These are phyloP conservation scores for Chaetophractus vellerosus DNA, from an alignment of 2,797 vertebrate species.

Conservation along the genomic window DNA sequence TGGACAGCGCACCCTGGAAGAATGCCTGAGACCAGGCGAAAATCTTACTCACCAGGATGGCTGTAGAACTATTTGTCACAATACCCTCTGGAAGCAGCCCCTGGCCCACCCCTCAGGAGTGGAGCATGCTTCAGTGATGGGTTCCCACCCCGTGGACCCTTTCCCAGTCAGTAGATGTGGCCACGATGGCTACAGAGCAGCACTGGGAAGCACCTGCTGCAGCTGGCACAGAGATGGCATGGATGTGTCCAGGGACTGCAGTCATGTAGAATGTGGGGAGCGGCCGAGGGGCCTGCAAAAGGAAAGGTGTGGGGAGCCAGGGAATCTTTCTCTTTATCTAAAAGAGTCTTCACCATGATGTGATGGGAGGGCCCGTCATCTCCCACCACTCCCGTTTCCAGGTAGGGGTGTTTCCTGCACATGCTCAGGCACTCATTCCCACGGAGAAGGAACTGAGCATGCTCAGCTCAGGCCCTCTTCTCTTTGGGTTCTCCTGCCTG, in stretches of 20 bases:
- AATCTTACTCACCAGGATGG: not conserved
- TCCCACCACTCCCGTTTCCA: not conserved
- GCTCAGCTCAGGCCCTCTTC: not conserved
- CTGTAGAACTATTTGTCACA: not conserved
- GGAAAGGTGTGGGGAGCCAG: not conserved
- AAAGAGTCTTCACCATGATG: not conserved
- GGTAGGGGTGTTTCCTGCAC: not conserved
- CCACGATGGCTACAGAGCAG: not conserved
- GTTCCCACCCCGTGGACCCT: not conserved
- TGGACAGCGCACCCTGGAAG: not conserved
- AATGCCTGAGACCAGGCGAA: not conserved
- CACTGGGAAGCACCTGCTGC: not conserved
- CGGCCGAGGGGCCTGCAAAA: not conserved
- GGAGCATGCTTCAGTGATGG: not conserved
- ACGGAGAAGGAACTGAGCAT: not conserved
- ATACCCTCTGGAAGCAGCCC: not conserved
- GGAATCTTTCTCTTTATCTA: not conserved
- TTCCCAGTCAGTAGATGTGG: not conserved
- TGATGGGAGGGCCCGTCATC: not conserved
- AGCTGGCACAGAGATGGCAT: not conserved
- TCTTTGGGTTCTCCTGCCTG: not conserved
- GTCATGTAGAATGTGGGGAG: not conserved
- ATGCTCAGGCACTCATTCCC: not conserved
- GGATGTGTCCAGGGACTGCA: fast-evolving
- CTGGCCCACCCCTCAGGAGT: not conserved